Evolutionary conservation across 2,113 vertebrate genomes (phyloP), one percentile per base, ranked within the genome.

Genomic region (Albula glossodonta): DNA sequence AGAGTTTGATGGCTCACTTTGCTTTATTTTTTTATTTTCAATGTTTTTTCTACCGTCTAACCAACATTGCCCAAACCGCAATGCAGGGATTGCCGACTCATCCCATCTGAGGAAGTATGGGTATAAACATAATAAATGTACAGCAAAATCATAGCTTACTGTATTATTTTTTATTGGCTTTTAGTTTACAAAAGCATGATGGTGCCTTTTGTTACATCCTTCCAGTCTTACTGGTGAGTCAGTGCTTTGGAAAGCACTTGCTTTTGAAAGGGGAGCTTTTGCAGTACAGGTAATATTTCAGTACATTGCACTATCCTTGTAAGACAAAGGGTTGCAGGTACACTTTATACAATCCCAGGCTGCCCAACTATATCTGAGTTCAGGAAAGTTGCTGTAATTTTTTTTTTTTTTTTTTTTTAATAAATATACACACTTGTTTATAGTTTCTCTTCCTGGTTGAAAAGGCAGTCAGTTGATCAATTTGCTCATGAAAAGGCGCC

Each of bases 171-270:
- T 94, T 86, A 86, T 90, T 92, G 92, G 78, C 88, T 89, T 89
- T 82, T 25, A 93, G 90, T 94, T 93, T 88, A 91, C 87, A 92
- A 93, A 96, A 96, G 97, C 97, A 98, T 98, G 97, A 98, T 96
- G 97, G 97, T 98, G 97, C 97, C 97, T 99, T 98, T 96, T 95
- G 93, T 95, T 95, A 96, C 96, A 96, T 97, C 95, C 96, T 97
- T 98, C 95, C 95, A 97, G 96, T 97, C 96, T 97, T 93, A 96
- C 95, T 96, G 94, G 93, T 96, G 94, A 95, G 94, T 94, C 94
- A 96, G 95, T 95, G 96, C 95, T 96, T 94, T 89, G 90, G 93
- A 95, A 95, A 95, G 95, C 91, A 90, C 94, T 92, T 94, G 92
- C 94, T 95, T 95, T 95, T 93, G 89, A 90, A 92, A 94, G 93